A percentile compares a stretch with the other conserved stretches of the same genome.
phyloP scores from a whole-genome alignment of 2,113 vertebrate genomes.

The Phaethon lepturus region DNA sequence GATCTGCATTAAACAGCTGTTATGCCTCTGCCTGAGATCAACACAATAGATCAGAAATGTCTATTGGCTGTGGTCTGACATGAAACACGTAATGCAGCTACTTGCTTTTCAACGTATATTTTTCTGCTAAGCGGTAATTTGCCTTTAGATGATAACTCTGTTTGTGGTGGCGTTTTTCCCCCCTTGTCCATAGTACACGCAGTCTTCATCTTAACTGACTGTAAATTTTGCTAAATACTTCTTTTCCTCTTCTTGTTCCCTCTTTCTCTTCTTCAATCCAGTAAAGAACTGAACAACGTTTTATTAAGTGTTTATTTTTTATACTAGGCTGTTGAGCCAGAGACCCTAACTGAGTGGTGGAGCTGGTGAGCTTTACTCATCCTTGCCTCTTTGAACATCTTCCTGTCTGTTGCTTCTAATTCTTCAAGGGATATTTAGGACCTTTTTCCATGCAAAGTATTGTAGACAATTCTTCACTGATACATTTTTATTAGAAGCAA shows the following conservation, averaged over 20 bases:
- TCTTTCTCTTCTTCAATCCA: neutral
- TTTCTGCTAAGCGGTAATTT: neutral
- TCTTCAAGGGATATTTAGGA: neutral
- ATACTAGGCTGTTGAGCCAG: neutral
- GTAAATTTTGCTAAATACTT: neutral
- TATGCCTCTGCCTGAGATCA: neutral
- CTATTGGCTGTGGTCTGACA: neutral
- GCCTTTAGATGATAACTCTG: neutral
- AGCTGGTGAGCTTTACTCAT: neutral
- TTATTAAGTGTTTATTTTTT: neutral
- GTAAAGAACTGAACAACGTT: neutral
- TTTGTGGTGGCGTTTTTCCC: neutral
- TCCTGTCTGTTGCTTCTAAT: neutral
- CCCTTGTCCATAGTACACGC: neutral
- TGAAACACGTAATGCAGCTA: neutral
- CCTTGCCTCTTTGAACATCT: neutral
- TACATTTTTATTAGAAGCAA: neutral
- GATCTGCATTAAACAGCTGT: neutral
- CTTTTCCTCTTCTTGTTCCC: neutral
- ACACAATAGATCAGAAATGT: neutral
- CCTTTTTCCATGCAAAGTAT: neutral
- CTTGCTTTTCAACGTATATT: neutral
- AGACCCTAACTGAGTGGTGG: neutral
- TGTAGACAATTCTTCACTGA: neutral
- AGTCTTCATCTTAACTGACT: neutral